These are phyloP conservation scores for Tiliacea aurago DNA, from an alignment of 2,888 invertebrate genomes.

Conservation along the genomic window DNA sequence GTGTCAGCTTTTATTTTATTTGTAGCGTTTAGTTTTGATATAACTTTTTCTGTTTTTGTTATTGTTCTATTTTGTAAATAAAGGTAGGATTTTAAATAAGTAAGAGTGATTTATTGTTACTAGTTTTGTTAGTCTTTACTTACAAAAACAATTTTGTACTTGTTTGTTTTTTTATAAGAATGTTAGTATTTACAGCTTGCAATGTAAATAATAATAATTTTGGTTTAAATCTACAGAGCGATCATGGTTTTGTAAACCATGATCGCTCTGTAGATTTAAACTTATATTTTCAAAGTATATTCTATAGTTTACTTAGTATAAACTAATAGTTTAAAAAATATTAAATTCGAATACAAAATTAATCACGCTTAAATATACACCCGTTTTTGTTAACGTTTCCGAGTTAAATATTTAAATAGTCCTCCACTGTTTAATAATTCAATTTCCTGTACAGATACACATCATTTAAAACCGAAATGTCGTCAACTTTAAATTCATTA, in stretches of 20 bases:
- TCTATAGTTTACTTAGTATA: no score
- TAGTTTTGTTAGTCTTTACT: background rate
- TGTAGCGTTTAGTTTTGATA: background rate
- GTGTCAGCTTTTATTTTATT: conserved; percentile 60
- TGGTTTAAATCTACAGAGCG: background rate
- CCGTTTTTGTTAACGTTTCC: conserved; percentile 5
- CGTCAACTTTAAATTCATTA: conserved; percentile 49
- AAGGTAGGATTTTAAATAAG: background rate
- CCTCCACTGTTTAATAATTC: conserved; percentile 34
- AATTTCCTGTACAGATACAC: conserved; percentile 37
- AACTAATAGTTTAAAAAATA: no score
- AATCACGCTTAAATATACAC: conserved; percentile 9
- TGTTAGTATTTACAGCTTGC: background rate
- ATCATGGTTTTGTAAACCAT: background rate
- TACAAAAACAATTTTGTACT: background rate
- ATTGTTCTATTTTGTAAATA: background rate
- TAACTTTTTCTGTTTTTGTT: conserved; percentile 5
- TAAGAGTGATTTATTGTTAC: background rate
- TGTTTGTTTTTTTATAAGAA: background rate
- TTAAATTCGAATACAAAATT: conserved; percentile 18
- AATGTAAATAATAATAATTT: background rate
- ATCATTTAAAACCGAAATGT: conserved; percentile 47
- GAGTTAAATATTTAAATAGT: conserved; percentile 36
- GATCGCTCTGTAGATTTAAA: no score
- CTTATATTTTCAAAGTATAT: no score